Conservation (phyloP, 2,113 vertebrate genomes). For the Uria lomvia region DNA sequence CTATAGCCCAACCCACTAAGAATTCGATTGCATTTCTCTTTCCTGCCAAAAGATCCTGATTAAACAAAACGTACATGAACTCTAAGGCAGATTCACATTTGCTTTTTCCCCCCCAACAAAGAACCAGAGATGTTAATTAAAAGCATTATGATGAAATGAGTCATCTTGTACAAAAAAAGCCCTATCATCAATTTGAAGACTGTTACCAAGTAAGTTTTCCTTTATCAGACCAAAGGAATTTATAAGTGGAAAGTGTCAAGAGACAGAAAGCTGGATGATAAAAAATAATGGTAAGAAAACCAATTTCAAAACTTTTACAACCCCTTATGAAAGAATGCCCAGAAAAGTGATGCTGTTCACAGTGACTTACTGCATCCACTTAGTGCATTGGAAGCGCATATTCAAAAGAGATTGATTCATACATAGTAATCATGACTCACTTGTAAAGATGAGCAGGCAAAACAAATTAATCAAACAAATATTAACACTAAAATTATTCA, state of each 20-base stretch:
- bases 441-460: not conserved
- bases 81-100: not conserved
- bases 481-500: not conserved
- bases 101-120: accelerated
- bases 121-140: not conserved
- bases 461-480: not conserved
- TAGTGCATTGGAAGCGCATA: not conserved
- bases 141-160: not conserved
- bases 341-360: not conserved
- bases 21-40: not conserved
- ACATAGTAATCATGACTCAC: not conserved
- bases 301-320: not conserved
- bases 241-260: not conserved
- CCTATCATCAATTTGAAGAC: not conserved
- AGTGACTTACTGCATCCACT: not conserved
- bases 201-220: not conserved
- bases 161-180: not conserved
- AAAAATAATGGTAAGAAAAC: not conserved
- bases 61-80: not conserved
- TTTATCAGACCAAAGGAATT: not conserved
- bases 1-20: not conserved
- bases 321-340: not conserved
- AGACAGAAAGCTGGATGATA: not conserved
- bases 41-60: not conserved
- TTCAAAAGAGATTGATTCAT: not conserved